Conservation (phyloP, 1,140 invertebrate genomes). For the Microplitis mediator region DNA sequence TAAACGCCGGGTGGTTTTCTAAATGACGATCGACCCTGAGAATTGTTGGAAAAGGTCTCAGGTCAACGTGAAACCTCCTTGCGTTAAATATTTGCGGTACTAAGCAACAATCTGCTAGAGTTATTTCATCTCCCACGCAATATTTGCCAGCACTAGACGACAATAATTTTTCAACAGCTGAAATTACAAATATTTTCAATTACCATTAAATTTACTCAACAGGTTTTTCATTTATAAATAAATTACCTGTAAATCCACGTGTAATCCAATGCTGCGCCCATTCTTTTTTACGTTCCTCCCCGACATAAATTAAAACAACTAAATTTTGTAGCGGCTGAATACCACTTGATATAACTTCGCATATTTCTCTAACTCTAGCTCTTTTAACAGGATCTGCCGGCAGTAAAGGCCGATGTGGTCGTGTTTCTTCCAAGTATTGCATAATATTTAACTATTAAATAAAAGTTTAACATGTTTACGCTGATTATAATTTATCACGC, state of each 20-base stretch:
- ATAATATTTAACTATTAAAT: conserved; percentile 80
- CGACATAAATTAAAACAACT: conserved; percentile 82
- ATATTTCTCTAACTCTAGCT: conserved; percentile 82
- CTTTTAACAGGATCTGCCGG: conserved; percentile 85
- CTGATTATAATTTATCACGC: background rate
- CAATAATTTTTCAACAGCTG: conserved; percentile 87
- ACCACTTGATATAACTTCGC: conserved; percentile 85
- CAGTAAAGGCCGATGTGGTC: conserved; percentile 82
- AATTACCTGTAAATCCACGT: conserved; percentile 78
- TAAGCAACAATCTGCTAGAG: conserved; percentile 92
- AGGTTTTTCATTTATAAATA: too few species aligned
- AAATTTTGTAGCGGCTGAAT: conserved; percentile 97
- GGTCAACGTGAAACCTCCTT: conserved; percentile 88
- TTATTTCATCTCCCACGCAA: conserved; percentile 91
- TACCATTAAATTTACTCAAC: too few species aligned
- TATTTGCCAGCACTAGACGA: conserved; percentile 87
- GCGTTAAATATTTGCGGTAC: conserved; percentile 94
- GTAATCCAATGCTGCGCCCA: conserved; percentile 95
- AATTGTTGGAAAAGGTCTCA: conserved; percentile 88
- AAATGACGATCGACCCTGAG: conserved; percentile 83
- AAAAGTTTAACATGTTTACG: background rate
- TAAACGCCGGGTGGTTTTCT: conserved; percentile 86
- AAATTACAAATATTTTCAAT: background rate
- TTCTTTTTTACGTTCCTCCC: conserved; percentile 84
- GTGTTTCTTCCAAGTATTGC: conserved; percentile 93